Base-by-base conservation (phyloP, 1,140 invertebrate genomes). In the Tetramorium alpestre region DNA sequence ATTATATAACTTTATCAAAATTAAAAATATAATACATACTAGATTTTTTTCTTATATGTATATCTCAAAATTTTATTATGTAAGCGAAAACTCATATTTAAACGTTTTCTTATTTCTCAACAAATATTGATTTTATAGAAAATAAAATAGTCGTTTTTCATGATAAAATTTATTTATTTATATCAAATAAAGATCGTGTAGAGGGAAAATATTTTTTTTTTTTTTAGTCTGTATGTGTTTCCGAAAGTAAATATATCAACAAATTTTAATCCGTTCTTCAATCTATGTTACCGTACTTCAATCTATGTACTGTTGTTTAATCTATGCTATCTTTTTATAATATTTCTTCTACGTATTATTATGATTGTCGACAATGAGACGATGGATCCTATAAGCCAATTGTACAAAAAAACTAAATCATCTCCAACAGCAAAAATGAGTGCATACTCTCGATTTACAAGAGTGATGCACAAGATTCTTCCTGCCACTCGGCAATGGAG, bases 401-500 rank as follows among this genome's bases (percentile, higher is more conserved):
- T 47, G 22, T 5, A 11, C 3, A n/a, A 70, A 33, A 33, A 69
- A 54, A 41, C 7, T 65, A 51, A 69, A 69, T 33, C 41, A 18
- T 3, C n/a, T n/a, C 33, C 33, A 6, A 58, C 25, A 1, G n/a
- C 16, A 7, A 60, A 58, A 47, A 60, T 47, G 49, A 75, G 62
- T 22, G n/a, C 13, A 7, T 47, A 33, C n/a, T 13, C 38, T 75
- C 16, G n/a, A 84, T 44, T 84, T 75, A 38, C 8, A 75, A n/a
- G 54, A 54, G n/a, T 60, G 54, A 75, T 25, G 28, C 3, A 38
- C 13, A 56, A 47, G 25, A 60, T 25, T 49, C 41, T 41, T 73
- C 51, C 25, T 18, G 51, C 28, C 69, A 75, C 41, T 73, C n/a
- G 25, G n/a, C 54, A 49, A 84, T 84, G 8, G 56, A 75, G 80